Conservation (phyloP, 2,888 invertebrate species). For the Hyposoter dolosus region DNA sequence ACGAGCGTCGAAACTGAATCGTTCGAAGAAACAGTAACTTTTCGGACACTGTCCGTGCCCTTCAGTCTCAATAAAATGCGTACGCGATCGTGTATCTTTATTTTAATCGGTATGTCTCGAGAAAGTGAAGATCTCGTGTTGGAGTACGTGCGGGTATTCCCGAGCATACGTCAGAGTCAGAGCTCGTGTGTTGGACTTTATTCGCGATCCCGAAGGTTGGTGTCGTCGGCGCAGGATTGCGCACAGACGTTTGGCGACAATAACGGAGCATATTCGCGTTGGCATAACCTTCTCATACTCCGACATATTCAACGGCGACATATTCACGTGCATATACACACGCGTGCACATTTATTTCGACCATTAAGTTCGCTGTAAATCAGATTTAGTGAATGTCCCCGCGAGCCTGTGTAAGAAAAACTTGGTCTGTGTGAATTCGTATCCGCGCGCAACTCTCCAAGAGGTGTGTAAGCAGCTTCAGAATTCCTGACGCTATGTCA, state of each 20-base stretch:
- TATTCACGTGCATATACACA: slow-evolving; percentile 17
- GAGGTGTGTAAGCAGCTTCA: slow-evolving; percentile 63
- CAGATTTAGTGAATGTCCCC: slow-evolving; percentile 75
- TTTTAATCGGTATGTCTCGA: slow-evolving; percentile 41
- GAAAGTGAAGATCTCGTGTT: slow-evolving; percentile 53
- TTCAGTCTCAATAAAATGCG: not conserved
- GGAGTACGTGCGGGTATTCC: slow-evolving; percentile 74
- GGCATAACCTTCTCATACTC: slow-evolving; percentile 25
- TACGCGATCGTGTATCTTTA: slow-evolving; percentile 43
- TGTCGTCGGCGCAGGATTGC: slow-evolving; percentile 38
- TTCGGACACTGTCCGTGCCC: not conserved
- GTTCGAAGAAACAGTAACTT: not conserved
- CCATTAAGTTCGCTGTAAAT: slow-evolving; percentile 81
- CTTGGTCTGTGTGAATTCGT: not conserved
- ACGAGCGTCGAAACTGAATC: not conserved
- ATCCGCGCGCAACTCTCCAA: not conserved
- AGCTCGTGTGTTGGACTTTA: slow-evolving; percentile 52
- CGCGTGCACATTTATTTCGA: slow-evolving; percentile 75
- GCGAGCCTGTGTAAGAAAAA: slow-evolving; percentile 47
- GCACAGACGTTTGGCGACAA: slow-evolving; percentile 12
- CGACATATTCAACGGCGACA: slow-evolving; percentile 1
- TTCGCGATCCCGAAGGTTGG: slow-evolving; percentile 30
- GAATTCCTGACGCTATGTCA: slow-evolving; percentile 80
- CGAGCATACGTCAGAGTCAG: slow-evolving; percentile 79
- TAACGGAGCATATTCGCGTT: slow-evolving; percentile 38